phyloP scores from a whole-genome alignment of 2,888 invertebrate species.

The Acleris laterana region DNA sequence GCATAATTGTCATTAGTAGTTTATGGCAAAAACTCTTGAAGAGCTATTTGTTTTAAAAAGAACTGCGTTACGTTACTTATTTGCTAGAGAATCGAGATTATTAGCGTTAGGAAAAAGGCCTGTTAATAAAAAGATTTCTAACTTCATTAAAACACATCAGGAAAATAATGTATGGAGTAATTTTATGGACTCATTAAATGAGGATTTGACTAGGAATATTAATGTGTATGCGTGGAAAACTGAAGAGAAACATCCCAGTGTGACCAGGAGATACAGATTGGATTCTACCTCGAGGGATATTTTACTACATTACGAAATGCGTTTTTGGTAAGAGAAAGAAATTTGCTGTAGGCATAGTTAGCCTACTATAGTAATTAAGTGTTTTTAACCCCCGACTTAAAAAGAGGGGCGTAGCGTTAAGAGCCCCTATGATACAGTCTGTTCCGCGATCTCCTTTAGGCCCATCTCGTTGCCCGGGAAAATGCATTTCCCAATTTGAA shows the following conservation, averaged over 20 bases:
- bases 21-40: constrained; percentile 71
- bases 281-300: constrained; percentile 52
- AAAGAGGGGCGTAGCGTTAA: too few species aligned
- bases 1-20: constrained; percentile 6
- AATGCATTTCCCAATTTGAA: too few species aligned
- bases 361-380: too few species aligned
- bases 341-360: neutral
- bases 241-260: constrained; percentile 40
- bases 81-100: constrained; percentile 66
- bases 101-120: constrained; percentile 66
- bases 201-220: constrained; percentile 69
- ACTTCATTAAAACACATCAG: constrained; percentile 59
- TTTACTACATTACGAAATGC: constrained; percentile 48
- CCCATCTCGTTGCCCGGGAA: too few species aligned
- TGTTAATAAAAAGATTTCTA: constrained; percentile 69
- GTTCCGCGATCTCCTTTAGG: too few species aligned
- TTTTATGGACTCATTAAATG: constrained; percentile 65
- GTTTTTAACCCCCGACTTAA: too few species aligned
- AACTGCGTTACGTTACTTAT: constrained; percentile 61
- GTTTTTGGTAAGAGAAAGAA: constrained; percentile 45
- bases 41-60: constrained; percentile 67
- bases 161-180: constrained; percentile 59
- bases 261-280: constrained; percentile 48
- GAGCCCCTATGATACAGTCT: too few species aligned
- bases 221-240: constrained; percentile 61